Base-by-base conservation (phyloP, 1,140 invertebrate species). In the Drosophila kohkoa region DNA sequence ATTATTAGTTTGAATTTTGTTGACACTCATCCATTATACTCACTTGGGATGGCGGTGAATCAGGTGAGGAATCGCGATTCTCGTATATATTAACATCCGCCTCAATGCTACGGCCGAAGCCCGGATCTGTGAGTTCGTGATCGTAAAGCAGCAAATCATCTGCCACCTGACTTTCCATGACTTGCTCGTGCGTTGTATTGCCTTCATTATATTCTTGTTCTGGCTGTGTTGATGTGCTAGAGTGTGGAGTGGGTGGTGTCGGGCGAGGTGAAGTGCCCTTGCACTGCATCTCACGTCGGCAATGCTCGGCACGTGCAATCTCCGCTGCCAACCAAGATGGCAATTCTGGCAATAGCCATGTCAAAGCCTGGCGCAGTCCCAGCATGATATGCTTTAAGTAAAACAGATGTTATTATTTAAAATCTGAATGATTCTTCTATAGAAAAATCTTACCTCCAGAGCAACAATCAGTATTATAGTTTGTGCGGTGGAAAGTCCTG, bases 301-400 rank as follows among this genome's bases (percentile, higher is more conserved):
- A 94, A 93, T 96, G 97, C 93, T 97, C 96, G 2, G 96, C 96
- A 70, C 97, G 96, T 0, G 96, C 96, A 95, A 97, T 97, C 92
- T 97, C 96, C 1, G 96, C 96, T 4, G 97, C 97, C 46, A 99
- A 95, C 96, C 97, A 98, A 38, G 95, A 95, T 2, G 98, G 98
- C 77, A 99, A 95, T 93, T 99, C 97, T 0, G 98, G 98, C 72
- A 99, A 97, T 0, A 96, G 95, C 92, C 96, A 96, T 28, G 96
- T 96, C 16, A 92, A 63, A 15, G 92, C 92, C 57, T 92, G 98
- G 94, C 85, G 98, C 96, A 88, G 96, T 93, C 10, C 95, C 59
- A 99, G 92, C 93, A 99, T 96, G 13, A 98, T 95, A 91, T 99
- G 98, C 95, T 98, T 94, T 13, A 41, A 46, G 51, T 51, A 7